Base-by-base conservation (phyloP, 2,888 invertebrate species). In the Pilophorus perplexus region DNA sequence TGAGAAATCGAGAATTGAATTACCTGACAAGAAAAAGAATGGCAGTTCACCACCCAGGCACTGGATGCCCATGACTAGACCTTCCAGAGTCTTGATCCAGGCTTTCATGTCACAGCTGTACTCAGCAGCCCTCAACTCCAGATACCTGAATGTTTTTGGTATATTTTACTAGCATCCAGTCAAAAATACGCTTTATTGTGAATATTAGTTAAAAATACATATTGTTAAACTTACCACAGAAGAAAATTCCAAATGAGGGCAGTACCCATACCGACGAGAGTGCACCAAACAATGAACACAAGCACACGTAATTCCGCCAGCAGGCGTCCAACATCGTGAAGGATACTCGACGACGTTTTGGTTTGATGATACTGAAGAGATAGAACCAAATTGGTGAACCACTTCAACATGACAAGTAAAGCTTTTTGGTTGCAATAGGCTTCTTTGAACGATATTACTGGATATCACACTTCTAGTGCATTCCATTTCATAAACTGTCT, bases 181-280 rank as follows among this genome's bases (percentile, higher is more conserved):
- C n/a, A n/a, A n/a, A n/a, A n/a, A n/a, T n/a, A n/a, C n/a, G n/a
- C n/a, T n/a, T n/a, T n/a, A n/a, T n/a, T n/a, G n/a, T n/a, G n/a
- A n/a, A n/a, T n/a, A n/a, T n/a, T n/a, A n/a, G n/a, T n/a, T n/a
- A n/a, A n/a, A n/a, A n/a, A n/a, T n/a, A n/a, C n/a, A n/a, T n/a
- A n/a, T n/a, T n/a, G n/a, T n/a, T n/a, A 22, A 48, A 27, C 20
- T 62, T 75, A 80, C 88, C 90, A 92, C 75, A 92, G 91, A 0
- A 93, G 78, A 75, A 93, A 95, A 72, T 91, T 86, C 90, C 94
- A 94, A 20, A 93, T 79, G 0, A 93, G 78, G 0, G 90, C 92
- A 0, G 91, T 92, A 73, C 90, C 87, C 71, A 93, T 80, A 0
- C 95, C 95, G 20, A 91, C 86, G 1, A 83, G 82, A 68, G 90